These are phyloP conservation scores for Drosophila paracracens DNA, from an alignment of 2,888 invertebrate species.

Conservation along the genomic window DNA sequence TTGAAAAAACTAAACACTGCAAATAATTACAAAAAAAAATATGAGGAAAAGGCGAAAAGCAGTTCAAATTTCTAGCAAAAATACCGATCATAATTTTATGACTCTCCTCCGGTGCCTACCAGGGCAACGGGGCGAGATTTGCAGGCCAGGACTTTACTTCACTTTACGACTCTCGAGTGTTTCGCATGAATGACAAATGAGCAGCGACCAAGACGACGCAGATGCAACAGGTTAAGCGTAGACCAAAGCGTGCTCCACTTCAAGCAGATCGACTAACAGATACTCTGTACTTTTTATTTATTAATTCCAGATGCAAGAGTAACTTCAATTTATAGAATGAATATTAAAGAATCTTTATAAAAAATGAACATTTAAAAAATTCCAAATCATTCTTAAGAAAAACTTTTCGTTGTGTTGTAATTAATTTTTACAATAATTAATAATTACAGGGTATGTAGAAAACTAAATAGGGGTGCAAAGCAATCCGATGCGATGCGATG, in stretches of 20 bases:
- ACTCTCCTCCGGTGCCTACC: constrained; percentile 22
- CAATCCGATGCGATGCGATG: constrained; percentile 54
- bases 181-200: constrained; percentile 80
- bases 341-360: no score
- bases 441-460: neutral
- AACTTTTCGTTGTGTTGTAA: neutral
- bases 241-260: neutral
- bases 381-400: neutral
- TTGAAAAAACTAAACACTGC: constrained; percentile 65
- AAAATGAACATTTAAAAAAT: no score
- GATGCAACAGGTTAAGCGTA: constrained; percentile 68
- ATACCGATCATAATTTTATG: constrained; percentile 79
- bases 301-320: no score
- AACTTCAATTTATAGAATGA: no score
- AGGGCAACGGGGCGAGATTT: constrained; percentile 28
- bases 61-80: constrained; percentile 68
- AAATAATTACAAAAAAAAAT: constrained; percentile 52
- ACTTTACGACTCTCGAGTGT: constrained; percentile 73
- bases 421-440: neutral
- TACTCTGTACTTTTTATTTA: neutral
- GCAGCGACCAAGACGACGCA: constrained; percentile 58
- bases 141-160: constrained; percentile 47
- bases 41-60: constrained; percentile 36
- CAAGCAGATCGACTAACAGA: neutral
- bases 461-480: constrained; percentile 30